Conservation (phyloP, 2,888 invertebrate genomes). For the Erebia palarica region DNA sequence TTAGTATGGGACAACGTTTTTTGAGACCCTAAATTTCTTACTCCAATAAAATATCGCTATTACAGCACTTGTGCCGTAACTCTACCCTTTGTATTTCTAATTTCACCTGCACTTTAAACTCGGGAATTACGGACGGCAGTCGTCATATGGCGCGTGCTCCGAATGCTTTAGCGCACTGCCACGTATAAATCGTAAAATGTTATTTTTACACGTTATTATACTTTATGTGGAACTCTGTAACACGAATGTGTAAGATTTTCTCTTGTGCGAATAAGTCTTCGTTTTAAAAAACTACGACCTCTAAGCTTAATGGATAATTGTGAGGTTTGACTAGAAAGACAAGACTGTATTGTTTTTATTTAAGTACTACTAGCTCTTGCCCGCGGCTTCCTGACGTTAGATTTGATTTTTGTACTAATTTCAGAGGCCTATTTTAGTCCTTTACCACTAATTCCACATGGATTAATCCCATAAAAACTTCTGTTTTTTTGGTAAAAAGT, state of each 20-base stretch:
- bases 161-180: constrained; percentile 37
- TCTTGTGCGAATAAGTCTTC: neutral
- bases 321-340: too few species aligned
- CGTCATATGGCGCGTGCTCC: constrained; percentile 46
- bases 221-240: constrained; percentile 27
- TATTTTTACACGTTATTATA: constrained; percentile 38
- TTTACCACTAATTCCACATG: too few species aligned
- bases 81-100: constrained; percentile 21
- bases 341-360: too few species aligned
- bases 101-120: constrained; percentile 33
- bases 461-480: too few species aligned
- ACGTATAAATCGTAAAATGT: constrained; percentile 37
- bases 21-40: neutral
- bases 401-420: too few species aligned
- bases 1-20: neutral
- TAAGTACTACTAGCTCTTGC: too few species aligned
- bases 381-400: too few species aligned
- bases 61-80: neutral
- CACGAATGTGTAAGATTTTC: neutral
- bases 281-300: neutral
- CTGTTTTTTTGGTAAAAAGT: too few species aligned
- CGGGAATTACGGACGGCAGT: constrained; percentile 31
- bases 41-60: neutral
- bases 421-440: too few species aligned
- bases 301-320: too few species aligned